Evolutionary conservation across 2,113 vertebrate genomes (phyloP).

Genomic region (Hemicordylus capensis): DNA sequence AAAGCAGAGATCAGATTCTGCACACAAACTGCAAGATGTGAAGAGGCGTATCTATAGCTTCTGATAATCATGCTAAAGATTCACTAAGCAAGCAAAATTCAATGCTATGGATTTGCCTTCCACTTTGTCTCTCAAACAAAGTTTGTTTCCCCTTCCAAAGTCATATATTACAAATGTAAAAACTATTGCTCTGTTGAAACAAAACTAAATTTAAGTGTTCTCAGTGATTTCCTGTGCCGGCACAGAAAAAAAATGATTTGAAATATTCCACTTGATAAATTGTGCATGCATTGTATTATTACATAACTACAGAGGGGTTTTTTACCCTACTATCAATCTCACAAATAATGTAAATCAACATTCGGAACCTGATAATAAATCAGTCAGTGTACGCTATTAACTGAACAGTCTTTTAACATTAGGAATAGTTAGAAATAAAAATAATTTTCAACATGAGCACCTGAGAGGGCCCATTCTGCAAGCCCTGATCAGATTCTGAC

Average conservation of each 20-base stretch:
- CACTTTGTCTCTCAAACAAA: not conserved
- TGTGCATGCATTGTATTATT: not conserved
- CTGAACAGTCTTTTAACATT: not conserved
- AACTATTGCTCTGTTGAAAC: not conserved
- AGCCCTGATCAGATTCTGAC: not conserved
- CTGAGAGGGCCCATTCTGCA: not conserved
- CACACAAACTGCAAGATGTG: not conserved
- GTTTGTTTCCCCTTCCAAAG: not conserved
- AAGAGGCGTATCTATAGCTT: not conserved
- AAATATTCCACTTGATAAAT: not conserved
- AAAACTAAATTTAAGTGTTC: not conserved
- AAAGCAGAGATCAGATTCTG: not conserved
- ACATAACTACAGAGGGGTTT: too few relatives aligned
- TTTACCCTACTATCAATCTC: too few relatives aligned
- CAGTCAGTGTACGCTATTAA: not conserved
- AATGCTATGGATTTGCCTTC: not conserved
- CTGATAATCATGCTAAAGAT: not conserved
- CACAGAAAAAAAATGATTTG: not conserved
- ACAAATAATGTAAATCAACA: not conserved
- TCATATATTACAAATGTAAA: not conserved
- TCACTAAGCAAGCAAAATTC: not conserved
- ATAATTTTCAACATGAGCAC: too few relatives aligned
- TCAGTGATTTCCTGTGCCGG: not conserved
- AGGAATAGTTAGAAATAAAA: not conserved
- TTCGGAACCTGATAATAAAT: not conserved